phyloP scores from a whole-genome alignment of 2,797 vertebrate species.

The Melanotaenia maccullochi region DNA sequence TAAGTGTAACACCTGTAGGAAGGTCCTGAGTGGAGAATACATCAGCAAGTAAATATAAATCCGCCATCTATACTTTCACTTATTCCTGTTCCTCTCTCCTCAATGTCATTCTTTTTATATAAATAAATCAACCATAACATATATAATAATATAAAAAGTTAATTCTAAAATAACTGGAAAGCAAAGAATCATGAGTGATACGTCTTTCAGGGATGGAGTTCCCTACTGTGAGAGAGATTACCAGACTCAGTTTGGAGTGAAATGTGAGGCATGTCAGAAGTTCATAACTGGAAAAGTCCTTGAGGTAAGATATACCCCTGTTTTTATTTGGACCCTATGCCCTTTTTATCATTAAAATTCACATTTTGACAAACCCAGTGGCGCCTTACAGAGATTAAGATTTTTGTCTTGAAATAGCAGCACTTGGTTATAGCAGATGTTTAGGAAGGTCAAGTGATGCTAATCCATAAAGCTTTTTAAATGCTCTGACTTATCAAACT shows the following conservation, averaged over 20 bases:
- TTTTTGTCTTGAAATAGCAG: not conserved
- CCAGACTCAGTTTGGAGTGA: constrained; percentile 93
- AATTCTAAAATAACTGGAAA: not conserved
- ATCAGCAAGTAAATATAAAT: constrained; percentile 93
- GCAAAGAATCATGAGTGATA: not conserved
- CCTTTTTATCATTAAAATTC: not conserved
- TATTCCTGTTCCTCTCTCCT: not conserved
- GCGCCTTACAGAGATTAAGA: not conserved
- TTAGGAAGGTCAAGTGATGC: not conserved
- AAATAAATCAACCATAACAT: not conserved
- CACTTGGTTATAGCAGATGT: not conserved
- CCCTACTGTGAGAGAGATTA: constrained; percentile 98
- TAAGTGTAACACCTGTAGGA: constrained; percentile 92
- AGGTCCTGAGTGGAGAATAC: constrained; percentile 93
- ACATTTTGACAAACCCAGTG: not conserved
- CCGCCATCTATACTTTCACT: not conserved
- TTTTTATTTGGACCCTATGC: not conserved
- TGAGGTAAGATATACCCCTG: constrained; percentile 84
- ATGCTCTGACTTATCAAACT: not conserved
- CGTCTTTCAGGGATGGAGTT: constrained; percentile 87
- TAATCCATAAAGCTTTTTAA: no score
- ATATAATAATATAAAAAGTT: not conserved
- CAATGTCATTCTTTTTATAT: not conserved
- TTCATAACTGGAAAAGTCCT: constrained; percentile 97
- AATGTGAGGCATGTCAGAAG: constrained; percentile 92